Conservation (phyloP, 2,113 vertebrate species). For the Galeopterus variegatus region DNA sequence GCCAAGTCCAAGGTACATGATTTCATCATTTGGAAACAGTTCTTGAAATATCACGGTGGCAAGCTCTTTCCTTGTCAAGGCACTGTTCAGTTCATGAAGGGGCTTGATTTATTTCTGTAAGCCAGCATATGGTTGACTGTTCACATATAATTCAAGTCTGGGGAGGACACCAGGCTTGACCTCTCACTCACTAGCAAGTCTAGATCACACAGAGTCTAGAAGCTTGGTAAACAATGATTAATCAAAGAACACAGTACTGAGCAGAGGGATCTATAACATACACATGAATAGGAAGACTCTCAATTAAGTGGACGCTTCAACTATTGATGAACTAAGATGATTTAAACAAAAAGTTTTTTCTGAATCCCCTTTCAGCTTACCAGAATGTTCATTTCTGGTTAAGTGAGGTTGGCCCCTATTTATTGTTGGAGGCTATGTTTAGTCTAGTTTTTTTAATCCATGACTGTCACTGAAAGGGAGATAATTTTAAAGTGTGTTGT, state of each 20-base stretch:
- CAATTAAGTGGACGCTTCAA: background rate
- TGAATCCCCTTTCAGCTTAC: background rate
- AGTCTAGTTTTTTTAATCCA: background rate
- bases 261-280: background rate
- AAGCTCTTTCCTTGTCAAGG: background rate
- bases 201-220: background rate
- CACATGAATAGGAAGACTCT: background rate
- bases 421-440: background rate
- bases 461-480: background rate
- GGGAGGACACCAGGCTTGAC: background rate
- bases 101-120: background rate
- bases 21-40: background rate
- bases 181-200: background rate
- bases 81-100: background rate
- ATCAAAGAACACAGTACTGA: background rate
- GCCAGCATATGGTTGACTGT: background rate
- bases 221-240: background rate
- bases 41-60: background rate
- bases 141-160: background rate
- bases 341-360: background rate
- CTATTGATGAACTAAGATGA: background rate
- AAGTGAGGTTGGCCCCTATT: background rate
- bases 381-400: background rate
- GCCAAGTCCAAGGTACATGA: background rate
- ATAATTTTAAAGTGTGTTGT: constrained; percentile 8